Conservation (phyloP, 2,888 invertebrate species). For the Drosophila neonasuta region DNA sequence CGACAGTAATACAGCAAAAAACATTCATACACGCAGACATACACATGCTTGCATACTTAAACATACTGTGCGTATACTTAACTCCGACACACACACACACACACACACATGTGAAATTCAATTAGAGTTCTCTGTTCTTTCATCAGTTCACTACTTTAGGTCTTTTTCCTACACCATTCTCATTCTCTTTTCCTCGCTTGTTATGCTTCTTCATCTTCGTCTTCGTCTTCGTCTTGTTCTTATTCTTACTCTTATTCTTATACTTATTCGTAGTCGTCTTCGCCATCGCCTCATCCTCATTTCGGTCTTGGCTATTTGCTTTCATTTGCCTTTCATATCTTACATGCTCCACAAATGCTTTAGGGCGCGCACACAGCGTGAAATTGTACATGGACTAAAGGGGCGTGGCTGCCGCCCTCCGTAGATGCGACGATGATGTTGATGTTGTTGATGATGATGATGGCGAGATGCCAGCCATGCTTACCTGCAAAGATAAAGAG, state of each 20-base stretch:
- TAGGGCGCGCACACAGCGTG: slow-evolving; percentile 49
- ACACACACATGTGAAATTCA: slow-evolving; percentile 52
- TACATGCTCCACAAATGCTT: slow-evolving; percentile 30
- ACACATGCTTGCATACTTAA: slow-evolving; percentile 6
- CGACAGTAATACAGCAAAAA: slow-evolving; percentile 27
- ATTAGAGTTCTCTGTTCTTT: slow-evolving; percentile 65
- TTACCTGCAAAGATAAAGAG: slow-evolving; percentile 61
- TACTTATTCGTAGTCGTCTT: background rate
- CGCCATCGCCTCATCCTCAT: slow-evolving; percentile 16
- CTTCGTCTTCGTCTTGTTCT: background rate
- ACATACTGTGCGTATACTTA: slow-evolving; percentile 17
- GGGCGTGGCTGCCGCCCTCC: background rate
- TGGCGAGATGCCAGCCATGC: slow-evolving; percentile 31
- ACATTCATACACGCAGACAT: slow-evolving; percentile 1
- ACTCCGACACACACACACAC: slow-evolving; percentile 9
- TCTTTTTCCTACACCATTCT: background rate
- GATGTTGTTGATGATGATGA: slow-evolving; percentile 1
- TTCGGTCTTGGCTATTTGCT: slow-evolving; percentile 54
- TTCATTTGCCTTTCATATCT: slow-evolving; percentile 53
- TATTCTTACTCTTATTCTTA: background rate
- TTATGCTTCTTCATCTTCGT: background rate
- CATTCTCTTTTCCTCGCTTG: background rate
- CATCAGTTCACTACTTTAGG: slow-evolving; percentile 46
- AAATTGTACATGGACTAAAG: slow-evolving; percentile 46
- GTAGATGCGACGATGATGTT: background rate